These are phyloP conservation scores for Phoxinus phoxinus DNA, from an alignment of 2,113 vertebrate genomes.

Conservation along the genomic window DNA sequence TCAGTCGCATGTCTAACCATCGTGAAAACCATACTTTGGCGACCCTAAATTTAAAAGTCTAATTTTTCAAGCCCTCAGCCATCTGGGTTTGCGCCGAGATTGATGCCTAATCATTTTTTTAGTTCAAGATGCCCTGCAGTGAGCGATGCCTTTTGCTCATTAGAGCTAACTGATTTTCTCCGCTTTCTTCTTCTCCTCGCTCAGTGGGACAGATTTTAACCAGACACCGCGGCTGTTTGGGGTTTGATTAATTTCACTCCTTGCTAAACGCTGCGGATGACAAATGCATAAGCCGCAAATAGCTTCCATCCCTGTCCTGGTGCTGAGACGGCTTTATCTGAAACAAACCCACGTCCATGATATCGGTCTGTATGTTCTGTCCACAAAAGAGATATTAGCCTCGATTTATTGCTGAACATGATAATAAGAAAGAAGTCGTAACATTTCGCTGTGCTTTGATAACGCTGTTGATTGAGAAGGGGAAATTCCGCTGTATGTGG, in stretches of 20 bases:
- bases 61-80: not conserved
- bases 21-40: not conserved
- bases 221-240: not conserved
- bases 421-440: not conserved
- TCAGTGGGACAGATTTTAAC: conserved; percentile 5
- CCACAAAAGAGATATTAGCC: not conserved
- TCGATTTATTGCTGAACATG: not conserved
- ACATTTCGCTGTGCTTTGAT: not conserved
- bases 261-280: not conserved
- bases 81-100: not conserved
- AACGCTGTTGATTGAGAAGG: conserved; percentile 14
- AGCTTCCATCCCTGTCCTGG: conserved; percentile 12
- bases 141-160: conserved; percentile 18
- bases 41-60: conserved; percentile 28
- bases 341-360: not conserved
- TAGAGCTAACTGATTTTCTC: conserved; percentile 27
- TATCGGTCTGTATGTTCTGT: not conserved
- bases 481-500: conserved; percentile 6
- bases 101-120: not conserved
- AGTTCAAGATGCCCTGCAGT: not conserved
- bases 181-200: not conserved
- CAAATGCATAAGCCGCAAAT: conserved; percentile 27
- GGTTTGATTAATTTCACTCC: conserved; percentile 33
- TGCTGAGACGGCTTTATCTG: conserved; percentile 21
- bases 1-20: not conserved